Evolutionary conservation across 2,888 invertebrate genomes (phyloP), one percentile per base, ranked within the genome.

Genomic region (Phorcus lineatus): DNA sequence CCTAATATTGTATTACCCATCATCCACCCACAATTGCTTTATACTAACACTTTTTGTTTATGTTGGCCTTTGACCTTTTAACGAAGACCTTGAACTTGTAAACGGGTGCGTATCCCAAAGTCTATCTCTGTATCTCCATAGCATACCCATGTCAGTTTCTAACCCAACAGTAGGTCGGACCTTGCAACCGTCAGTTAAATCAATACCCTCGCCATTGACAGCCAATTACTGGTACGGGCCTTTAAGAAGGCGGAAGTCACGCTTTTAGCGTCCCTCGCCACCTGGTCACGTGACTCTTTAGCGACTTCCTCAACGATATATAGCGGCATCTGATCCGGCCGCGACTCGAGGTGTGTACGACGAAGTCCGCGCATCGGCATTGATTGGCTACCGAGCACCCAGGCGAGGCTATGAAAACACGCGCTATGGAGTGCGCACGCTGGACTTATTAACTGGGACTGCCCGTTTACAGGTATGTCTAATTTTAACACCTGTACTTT

Each of bases 251-350:
- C 82, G 85, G 85, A 85, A 83, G 78, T 70, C 83, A 79, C 81
- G 82, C 83, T 85, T 84, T 85, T 85, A 85, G 83, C 83, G 81
- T 79, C 83, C 81, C 80, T 83, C 53, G 79, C 83, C 76, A 79
- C 78, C 79, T 13, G 76, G 77, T 81, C 83, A 85, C 85, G 85
- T 85, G 85, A 80, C 80, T 78, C 74, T 80, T 77, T 78, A 78
- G 79, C 79, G 67, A 81, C 80, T 83, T 85, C 82, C 83, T 74
- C 57, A 74, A 54, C 74, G 57, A 55, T 79, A 79, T 79, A 79
- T 79, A 79, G 74, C 54, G 55, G 74, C 74, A 79, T 79, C 74
- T 74, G 74, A 55, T 54, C 74, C 52, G 66, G 54, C 11, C 47
- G 47, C 76, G 28, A 17, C 54, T 55, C 53, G 53, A 24, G 11